phyloP scores from a whole-genome alignment of 1,140 invertebrate species.

The Amphibalanus amphitrite region DNA sequence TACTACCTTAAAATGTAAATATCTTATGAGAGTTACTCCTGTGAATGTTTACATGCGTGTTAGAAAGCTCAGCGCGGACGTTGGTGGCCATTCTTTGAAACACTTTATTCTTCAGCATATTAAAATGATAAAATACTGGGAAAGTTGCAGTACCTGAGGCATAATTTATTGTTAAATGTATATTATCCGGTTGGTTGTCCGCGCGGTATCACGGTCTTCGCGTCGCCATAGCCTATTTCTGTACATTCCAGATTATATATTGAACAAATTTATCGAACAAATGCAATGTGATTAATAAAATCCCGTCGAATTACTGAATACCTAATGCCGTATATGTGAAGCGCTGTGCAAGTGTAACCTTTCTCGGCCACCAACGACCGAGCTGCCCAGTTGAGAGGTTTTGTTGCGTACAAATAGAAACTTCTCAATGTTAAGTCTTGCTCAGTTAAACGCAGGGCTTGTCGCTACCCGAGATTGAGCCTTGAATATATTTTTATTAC shows the following conservation, averaged over 20 bases:
- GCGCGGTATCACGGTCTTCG: not conserved
- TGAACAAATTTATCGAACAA: constrained; percentile 2
- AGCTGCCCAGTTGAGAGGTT: not conserved
- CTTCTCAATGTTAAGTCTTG: constrained; percentile 1
- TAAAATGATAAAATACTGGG: not conserved
- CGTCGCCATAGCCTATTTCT: not conserved
- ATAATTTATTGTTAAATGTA: not conserved
- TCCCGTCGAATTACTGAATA: no score
- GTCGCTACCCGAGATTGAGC: not conserved
- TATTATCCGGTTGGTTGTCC: not conserved
- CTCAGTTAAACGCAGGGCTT: not conserved
- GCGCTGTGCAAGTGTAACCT: not conserved
- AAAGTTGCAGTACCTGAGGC: not conserved
- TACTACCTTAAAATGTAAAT: constrained; percentile 1
- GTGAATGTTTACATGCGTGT: not conserved
- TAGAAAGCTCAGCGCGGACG: not conserved
- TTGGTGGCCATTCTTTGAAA: not conserved
- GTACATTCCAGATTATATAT: not conserved
- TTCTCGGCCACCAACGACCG: not conserved
- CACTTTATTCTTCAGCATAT: not conserved
- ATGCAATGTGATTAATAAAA: not conserved
- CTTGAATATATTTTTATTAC: not conserved
- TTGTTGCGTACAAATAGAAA: not conserved
- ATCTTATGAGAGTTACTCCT: not conserved
- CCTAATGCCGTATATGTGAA: no score